Percentiles rank a stretch among this genome's conserved stretches.
Evolutionary conservation across 2,888 invertebrate species (phyloP).

Genomic region (Amphiduros pacificus): DNA sequence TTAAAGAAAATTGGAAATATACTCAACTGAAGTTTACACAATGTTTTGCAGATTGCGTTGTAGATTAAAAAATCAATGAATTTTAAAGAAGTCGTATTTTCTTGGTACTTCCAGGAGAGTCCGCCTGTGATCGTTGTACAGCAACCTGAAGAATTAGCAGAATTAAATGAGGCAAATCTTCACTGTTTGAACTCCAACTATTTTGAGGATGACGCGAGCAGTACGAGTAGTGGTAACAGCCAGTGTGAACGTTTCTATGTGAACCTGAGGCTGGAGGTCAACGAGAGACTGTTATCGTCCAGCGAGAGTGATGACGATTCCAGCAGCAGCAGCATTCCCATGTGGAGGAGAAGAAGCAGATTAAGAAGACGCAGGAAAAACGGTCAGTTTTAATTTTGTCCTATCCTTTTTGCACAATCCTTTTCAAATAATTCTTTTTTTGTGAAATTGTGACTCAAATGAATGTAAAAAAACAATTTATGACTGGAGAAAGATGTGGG

Average conservation of each 20-base stretch:
- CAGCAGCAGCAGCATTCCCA: not conserved
- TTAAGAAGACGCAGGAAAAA: conserved; percentile 2
- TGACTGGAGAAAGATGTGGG: no score
- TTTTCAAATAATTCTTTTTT: no score
- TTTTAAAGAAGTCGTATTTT: no score
- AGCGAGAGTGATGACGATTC: conserved; percentile 16
- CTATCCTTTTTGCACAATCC: no score
- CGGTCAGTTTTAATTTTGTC: not conserved
- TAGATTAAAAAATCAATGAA: no score
- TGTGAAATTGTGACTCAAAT: no score
- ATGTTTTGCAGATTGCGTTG: no score
- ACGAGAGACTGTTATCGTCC: conserved; percentile 18
- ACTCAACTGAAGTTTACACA: no score
- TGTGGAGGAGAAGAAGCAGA: not conserved
- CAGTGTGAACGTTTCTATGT: conserved; percentile 10
- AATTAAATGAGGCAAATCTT: conserved; percentile 6
- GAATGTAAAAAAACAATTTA: no score
- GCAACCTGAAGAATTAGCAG: conserved; percentile 18
- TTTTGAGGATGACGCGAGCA: conserved; percentile 10
- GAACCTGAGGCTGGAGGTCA: conserved; percentile 18
- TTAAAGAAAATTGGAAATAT: no score
- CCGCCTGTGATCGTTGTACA: conserved; percentile 20
- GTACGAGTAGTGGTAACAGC: conserved; percentile 1
- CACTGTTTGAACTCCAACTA: conserved; percentile 16
- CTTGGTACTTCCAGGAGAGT: no score